Conservation (phyloP, 2,888 invertebrate species). For the Cryptocephalus moraei region DNA sequence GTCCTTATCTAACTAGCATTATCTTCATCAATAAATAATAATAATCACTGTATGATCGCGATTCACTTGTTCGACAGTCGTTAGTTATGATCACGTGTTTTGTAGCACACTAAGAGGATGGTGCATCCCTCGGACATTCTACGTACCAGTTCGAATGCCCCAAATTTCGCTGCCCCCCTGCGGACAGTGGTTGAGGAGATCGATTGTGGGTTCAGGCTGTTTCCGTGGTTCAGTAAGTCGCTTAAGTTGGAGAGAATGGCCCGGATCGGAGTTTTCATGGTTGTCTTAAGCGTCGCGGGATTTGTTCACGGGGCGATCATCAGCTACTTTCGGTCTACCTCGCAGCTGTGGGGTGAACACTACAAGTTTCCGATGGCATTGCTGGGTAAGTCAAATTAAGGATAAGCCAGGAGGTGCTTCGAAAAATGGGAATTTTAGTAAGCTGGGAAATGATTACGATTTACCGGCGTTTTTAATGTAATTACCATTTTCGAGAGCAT, state of each 20-base stretch:
- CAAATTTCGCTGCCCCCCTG: constrained; percentile 27
- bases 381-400: constrained; percentile 43
- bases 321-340: constrained; percentile 43
- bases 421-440: too few relatives aligned
- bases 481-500: too few relatives aligned
- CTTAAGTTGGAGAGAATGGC: constrained; percentile 38
- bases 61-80: too few relatives aligned
- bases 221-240: constrained; percentile 37
- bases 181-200: constrained; percentile 25
- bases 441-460: too few relatives aligned
- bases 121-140: constrained; percentile 30
- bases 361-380: constrained; percentile 36
- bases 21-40: constrained; percentile 1
- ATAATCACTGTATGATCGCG: not conserved
- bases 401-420: too few relatives aligned
- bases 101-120: constrained; percentile 15
- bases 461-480: too few relatives aligned
- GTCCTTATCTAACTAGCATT: not conserved
- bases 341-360: constrained; percentile 39
- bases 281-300: constrained; percentile 34
- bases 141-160: constrained; percentile 26
- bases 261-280: constrained; percentile 38
- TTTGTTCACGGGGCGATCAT: constrained; percentile 39
- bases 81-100: too few relatives aligned
- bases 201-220: constrained; percentile 41